These are phyloP conservation scores for Apantesis nais DNA, from an alignment of 2,888 invertebrate genomes.

Conservation along the genomic window DNA sequence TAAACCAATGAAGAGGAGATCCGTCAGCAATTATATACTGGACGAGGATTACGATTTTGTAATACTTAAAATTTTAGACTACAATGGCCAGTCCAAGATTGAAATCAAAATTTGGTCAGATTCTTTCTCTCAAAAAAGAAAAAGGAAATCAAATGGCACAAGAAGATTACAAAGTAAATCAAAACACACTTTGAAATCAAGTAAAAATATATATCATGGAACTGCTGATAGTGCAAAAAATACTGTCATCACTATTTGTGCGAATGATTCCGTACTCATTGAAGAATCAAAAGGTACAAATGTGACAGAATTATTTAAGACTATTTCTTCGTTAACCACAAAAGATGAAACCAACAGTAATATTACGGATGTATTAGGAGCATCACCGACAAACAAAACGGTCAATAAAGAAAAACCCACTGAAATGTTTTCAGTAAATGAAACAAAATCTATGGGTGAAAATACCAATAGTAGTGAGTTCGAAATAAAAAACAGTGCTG, in stretches of 20 bases:
- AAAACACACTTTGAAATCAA: conserved; percentile 14
- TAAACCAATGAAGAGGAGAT: conserved; percentile 55
- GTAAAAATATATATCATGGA: conserved; percentile 4
- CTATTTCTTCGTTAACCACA: background rate
- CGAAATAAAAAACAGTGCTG: background rate
- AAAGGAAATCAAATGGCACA: conserved; percentile 19
- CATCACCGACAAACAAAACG: background rate
- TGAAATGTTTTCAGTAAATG: background rate
- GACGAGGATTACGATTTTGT: conserved; percentile 41
- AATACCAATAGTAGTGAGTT: background rate
- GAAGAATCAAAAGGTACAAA: conserved; percentile 21
- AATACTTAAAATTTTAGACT: conserved; percentile 58
- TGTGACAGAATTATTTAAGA: background rate
- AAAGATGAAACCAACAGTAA: background rate
- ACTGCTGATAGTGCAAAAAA: conserved; percentile 26
- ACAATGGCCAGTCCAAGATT: conserved; percentile 50
- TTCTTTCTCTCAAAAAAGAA: conserved; percentile 15
- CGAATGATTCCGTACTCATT: conserved; percentile 49
- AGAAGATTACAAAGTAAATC: conserved; percentile 15
- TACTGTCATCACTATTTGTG: conserved; percentile 49
- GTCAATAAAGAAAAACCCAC: background rate
- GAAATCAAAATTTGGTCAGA: conserved; percentile 59
- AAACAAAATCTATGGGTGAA: background rate
- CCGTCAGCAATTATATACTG: conserved; percentile 38
- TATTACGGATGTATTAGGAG: background rate